These are phyloP conservation scores for Micoletzkya japonica DNA, from an alignment of 2,888 invertebrate species.

Conservation along the genomic window DNA sequence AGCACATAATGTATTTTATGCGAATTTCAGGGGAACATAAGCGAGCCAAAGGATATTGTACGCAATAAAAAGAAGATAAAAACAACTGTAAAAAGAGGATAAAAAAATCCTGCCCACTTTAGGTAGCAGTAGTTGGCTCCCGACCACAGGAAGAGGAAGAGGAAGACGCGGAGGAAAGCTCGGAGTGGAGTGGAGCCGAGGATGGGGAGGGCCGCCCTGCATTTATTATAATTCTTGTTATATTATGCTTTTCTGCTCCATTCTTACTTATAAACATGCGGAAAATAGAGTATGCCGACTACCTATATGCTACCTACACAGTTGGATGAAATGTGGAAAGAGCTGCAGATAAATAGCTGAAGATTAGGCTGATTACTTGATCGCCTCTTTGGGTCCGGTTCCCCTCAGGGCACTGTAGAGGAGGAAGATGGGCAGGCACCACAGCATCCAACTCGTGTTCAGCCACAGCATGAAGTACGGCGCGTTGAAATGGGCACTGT, in stretches of 20 bases:
- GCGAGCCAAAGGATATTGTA: no score
- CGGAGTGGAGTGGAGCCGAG: constrained; percentile 6
- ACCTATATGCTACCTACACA: not conserved
- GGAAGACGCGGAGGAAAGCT: constrained; percentile 38
- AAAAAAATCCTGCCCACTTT: constrained; percentile 21
- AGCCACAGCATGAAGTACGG: constrained; percentile 61
- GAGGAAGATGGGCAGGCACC: constrained; percentile 39
- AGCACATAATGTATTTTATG: no score
- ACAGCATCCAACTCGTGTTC: constrained; percentile 56
- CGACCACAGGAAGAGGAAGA: constrained; percentile 51
- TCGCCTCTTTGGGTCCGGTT: constrained; percentile 15
- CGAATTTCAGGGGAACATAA: no score
- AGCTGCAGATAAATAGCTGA: not conserved
- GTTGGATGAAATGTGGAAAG: not conserved
- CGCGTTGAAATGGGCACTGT: constrained; percentile 53
- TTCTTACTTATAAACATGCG: no score
- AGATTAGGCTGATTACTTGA: constrained; percentile 8
- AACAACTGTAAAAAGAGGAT: no score
- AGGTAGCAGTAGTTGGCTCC: constrained; percentile 58
- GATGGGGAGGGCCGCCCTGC: constrained; percentile 24
- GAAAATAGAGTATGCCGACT: no score
- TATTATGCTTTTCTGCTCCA: no score
- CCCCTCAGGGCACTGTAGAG: constrained; percentile 22
- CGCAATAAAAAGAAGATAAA: no score
- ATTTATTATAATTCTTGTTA: no score